phyloP scores from a whole-genome alignment of 1,140 invertebrate species.

The Danaus plexippus region DNA sequence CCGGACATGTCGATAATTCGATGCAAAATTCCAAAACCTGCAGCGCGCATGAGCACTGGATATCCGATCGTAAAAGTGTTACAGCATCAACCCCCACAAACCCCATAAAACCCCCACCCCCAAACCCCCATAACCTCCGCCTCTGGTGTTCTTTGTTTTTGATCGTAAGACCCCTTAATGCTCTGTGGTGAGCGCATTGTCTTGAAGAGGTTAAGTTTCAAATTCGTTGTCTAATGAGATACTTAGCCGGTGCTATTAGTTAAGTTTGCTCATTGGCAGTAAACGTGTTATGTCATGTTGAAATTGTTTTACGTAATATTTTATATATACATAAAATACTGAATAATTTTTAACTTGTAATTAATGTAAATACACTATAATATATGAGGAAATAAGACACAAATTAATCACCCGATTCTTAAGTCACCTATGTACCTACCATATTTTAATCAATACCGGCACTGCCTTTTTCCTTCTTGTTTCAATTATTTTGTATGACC shows the following conservation, averaged over 20 bases:
- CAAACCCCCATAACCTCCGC: conserved; percentile 25
- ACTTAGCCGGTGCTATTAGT: conserved; percentile 15
- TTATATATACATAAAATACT: too few species aligned
- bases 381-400: too few species aligned
- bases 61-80: conserved; percentile 67
- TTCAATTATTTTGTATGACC: too few species aligned
- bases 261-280: conserved; percentile 17
- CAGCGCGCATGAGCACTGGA: conserved; percentile 62
- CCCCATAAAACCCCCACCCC: conserved; percentile 15
- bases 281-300: background rate
- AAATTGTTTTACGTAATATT: too few species aligned
- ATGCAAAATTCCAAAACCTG: conserved; percentile 59
- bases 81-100: conserved; percentile 23
- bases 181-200: conserved; percentile 44
- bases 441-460: too few species aligned
- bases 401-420: too few species aligned
- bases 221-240: conserved; percentile 19
- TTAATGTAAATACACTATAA: too few species aligned
- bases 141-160: conserved; percentile 61
- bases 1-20: conserved; percentile 45
- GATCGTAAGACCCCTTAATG: conserved; percentile 65
- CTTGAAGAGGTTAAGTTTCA: conserved; percentile 40
- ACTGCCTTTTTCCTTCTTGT: too few species aligned
- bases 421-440: too few species aligned
- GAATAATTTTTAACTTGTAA: too few species aligned